Evolutionary conservation across 2,113 vertebrate genomes (phyloP).

Genomic region (Loxodonta africana): DNA sequence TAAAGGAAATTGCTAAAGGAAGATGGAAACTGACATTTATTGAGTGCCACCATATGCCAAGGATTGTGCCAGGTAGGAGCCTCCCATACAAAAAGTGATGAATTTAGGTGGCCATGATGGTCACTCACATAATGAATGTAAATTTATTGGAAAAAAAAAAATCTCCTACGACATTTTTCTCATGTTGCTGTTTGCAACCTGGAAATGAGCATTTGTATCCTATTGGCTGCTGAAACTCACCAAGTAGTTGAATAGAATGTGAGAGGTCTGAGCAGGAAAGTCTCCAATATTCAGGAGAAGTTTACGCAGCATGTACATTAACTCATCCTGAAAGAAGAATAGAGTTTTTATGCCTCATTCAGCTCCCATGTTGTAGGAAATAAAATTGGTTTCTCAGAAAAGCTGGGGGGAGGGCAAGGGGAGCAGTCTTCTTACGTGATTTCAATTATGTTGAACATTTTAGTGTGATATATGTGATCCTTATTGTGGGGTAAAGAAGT

Average conservation of each 20-base stretch:
- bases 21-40: neutral
- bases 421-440: neutral
- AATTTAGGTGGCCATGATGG: neutral
- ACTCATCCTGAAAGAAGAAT: conserved; percentile 92
- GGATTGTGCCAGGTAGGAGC: neutral
- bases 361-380: neutral
- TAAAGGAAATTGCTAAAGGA: neutral
- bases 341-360: conserved; percentile 39
- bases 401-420: rapidly evolving
- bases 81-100: neutral
- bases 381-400: neutral
- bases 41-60: neutral
- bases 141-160: neutral
- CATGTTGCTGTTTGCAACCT: neutral
- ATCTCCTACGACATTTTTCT: neutral
- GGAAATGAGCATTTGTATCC: neutral
- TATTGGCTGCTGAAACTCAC: conserved; percentile 86
- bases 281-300: conserved; percentile 98
- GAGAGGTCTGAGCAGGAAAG: conserved; percentile 98
- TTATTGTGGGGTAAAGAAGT: neutral
- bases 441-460: conserved; percentile 37
- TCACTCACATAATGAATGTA: neutral
- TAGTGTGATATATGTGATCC: neutral
- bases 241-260: conserved; percentile 99
- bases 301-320: conserved; percentile 99